These are phyloP conservation scores for Villa cingulata DNA, from an alignment of 2,888 invertebrate species.

Conservation along the genomic window DNA sequence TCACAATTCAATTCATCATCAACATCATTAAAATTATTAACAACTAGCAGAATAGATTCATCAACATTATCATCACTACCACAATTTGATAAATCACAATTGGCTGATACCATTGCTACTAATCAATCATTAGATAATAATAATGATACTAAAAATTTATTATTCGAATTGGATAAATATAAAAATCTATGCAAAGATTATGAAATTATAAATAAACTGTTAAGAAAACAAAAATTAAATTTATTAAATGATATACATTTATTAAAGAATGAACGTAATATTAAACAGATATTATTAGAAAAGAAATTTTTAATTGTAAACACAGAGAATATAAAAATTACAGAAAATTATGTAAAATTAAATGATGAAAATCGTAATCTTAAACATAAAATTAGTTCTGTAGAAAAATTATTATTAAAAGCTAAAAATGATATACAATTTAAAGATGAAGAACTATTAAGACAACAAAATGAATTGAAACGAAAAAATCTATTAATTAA, in stretches of 20 bases:
- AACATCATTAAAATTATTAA: background rate
- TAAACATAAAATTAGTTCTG: no score
- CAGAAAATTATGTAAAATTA: no score
- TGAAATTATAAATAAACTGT: conserved; percentile 25
- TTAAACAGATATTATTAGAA: conserved; percentile 23
- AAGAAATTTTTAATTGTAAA: conserved; percentile 18
- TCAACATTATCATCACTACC: no score
- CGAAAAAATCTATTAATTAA: background rate
- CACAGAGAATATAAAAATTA: background rate
- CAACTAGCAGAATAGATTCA: no score
- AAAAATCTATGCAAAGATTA: conserved; percentile 24
- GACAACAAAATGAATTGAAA: no score
- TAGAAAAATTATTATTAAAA: no score
- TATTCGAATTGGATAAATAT: conserved; percentile 25
- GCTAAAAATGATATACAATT: no score
- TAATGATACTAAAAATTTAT: conserved; percentile 6
- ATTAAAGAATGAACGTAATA: conserved; percentile 24
- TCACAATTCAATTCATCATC: background rate
- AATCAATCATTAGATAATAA: background rate
- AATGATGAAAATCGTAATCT: no score
- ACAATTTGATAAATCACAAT: no score
- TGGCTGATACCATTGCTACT: no score
- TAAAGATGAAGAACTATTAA: no score
- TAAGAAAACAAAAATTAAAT: conserved; percentile 28
- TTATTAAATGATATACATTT: conserved; percentile 25